Base-by-base conservation (phyloP, 64 coral and sea anemone species). In the Porites lutea region DNA sequence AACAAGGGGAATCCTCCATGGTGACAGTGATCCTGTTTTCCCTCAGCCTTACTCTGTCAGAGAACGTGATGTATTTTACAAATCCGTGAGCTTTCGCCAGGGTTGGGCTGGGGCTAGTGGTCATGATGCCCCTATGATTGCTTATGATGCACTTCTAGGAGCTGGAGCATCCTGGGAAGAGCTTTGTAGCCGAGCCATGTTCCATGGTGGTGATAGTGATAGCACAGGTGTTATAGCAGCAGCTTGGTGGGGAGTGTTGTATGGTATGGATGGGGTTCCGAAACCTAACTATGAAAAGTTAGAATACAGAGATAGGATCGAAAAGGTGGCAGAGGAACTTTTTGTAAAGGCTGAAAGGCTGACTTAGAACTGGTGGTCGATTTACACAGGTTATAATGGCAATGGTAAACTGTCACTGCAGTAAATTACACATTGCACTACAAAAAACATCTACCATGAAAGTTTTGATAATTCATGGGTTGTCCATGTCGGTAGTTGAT, bases 51-150 rank as follows among this genome's bases (percentile, higher is more conserved):
- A 85, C 57, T 79, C 78, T 52, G 16, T 93, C 7, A 86, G 60
- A 44, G 91, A 99, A 12, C 76, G 97, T 2, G 97, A 99, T 80
- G 85, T 45, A 5, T 99, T 99, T 65, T 99, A 99, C 62, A 88
- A 93, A 57, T 94, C 97, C 46, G 14, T 99, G 14, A 99, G 97
- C 87, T 99, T 52, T 76, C 46, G 48, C 51, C 50, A 62, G 27
- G 97, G 97, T 0, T 99, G 97, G 97, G 97, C 91, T 52, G 97
- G 97, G 3, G 52, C 97, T 2, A 99, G 97, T 51, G 97, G 97
- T 9, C 97, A 99, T 65, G 97, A 99, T 80, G 97, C 97, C 50
- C 97, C 97, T 4, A 99, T 99, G 94, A 99, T 99, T 79, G 97
- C 97, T 21, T 99, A 99, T 79, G 97, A 99, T 89, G 97, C 97